phyloP scores from a whole-genome alignment of 2,888 invertebrate species.

The Erynnis tages region DNA sequence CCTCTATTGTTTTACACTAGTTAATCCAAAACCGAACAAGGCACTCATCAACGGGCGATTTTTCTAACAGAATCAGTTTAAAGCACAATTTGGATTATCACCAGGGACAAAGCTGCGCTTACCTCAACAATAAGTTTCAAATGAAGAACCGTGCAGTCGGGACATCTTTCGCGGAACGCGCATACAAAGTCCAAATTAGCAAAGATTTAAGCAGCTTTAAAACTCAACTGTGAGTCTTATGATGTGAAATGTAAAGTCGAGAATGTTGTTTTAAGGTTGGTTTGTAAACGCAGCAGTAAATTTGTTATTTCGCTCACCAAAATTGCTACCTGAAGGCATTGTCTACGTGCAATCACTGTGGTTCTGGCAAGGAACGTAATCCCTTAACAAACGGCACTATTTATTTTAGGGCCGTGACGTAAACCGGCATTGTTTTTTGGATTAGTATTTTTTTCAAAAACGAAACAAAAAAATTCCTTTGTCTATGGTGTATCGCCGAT shows the following conservation, averaged over 20 bases:
- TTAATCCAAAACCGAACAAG: neutral
- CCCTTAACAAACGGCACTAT: conserved; percentile 65
- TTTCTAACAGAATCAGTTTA: conserved; percentile 20
- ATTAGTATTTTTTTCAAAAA: conserved; percentile 35
- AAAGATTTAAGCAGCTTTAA: conserved; percentile 20
- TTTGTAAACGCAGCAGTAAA: conserved; percentile 33
- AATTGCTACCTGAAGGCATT: conserved; percentile 72
- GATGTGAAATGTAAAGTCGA: neutral
- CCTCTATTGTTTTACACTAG: neutral
- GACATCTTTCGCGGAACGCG: conserved; percentile 49
- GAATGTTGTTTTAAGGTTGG: neutral
- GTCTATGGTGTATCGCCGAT: conserved; percentile 8
- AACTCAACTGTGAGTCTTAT: conserved; percentile 6
- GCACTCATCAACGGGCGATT: conserved; percentile 17
- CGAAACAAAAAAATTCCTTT: conserved; percentile 12
- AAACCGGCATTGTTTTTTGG: conserved; percentile 56
- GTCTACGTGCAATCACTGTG: conserved; percentile 63
- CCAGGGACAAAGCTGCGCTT: conserved; percentile 47
- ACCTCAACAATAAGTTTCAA: conserved; percentile 41
- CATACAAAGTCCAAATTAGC: conserved; percentile 31
- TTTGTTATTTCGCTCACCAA: conserved; percentile 46
- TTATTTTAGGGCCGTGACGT: conserved; percentile 70
- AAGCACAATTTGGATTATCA: conserved; percentile 46
- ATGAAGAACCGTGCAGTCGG: conserved; percentile 41
- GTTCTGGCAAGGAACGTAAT: conserved; percentile 61